Base-by-base conservation (phyloP, 2,888 invertebrate species). In the Sericinus montela region DNA sequence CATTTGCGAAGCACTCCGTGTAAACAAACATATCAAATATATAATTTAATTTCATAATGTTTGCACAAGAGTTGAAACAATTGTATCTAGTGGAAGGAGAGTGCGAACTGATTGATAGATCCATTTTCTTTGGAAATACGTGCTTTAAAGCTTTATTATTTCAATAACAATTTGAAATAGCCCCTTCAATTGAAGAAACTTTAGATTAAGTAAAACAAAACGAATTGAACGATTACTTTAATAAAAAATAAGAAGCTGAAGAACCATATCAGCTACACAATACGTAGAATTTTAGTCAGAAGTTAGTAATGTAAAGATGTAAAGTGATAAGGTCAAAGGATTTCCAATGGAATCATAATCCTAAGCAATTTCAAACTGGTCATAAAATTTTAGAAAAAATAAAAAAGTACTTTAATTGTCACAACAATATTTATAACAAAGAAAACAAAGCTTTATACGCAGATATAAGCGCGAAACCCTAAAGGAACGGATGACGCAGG, bases 401-500 rank as follows among this genome's bases (percentile, higher is more conserved):
- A 19, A 2, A 19, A 3, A 19, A 3, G 19, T 19, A 19, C 19
- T 19, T 32, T n/a, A n/a, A n/a, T n/a, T n/a, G n/a, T n/a, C n/a
- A n/a, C n/a, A n/a, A n/a, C n/a, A n/a, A n/a, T n/a, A 32, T 6
- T 32, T 4, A 11, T 0, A 11, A 1, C 0, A 13, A 32, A 32
- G 10, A 32, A 32, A 32, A 11, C 4, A n/a, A 4, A 19, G 19
- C 2, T 5, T 2, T 19, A 19, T 19, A 25, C 25, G 13, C 45
- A 41, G 56, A 56, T 61, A 67, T 67, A 69, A 75, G 73, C 72
- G 74, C 70, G 64, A 68, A 53, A 75, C 71, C 69, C 67, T 65
- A 59, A 64, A 71, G 76, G 76, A 80, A 79, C 71, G 75, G 78
- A 78, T 85, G 86, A 85, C 85, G 83, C 77, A 80, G 83, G 77